A percentile compares a stretch with the other conserved stretches of the same genome.
Conservation (phyloP, 2,888 invertebrate species). For the Andricus quercusramuli region DNA sequence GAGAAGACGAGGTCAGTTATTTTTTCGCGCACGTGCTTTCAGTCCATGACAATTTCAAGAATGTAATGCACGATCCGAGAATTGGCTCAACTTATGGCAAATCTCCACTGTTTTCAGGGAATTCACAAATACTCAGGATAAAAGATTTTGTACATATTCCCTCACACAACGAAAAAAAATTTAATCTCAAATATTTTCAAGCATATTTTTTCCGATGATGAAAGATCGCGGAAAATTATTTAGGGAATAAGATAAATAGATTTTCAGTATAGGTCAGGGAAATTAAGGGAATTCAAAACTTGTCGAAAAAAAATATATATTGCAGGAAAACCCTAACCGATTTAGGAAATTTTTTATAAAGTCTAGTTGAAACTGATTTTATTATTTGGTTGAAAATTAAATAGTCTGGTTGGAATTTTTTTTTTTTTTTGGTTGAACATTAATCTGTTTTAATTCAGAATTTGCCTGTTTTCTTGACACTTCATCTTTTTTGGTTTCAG, state of each 20-base stretch:
- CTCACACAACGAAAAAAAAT: not conserved
- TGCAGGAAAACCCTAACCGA: too few relatives aligned
- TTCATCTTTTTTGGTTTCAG: too few relatives aligned
- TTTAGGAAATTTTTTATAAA: too few relatives aligned
- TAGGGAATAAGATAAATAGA: not conserved
- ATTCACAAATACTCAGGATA: not conserved
- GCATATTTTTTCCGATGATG: too few relatives aligned
- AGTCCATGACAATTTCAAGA: not conserved
- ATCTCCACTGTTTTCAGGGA: not conserved
- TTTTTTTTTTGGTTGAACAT: too few relatives aligned
- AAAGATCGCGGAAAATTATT: not conserved
- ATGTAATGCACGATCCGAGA: not conserved
- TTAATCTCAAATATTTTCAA: not conserved
- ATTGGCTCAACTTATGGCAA: conserved; percentile 2
- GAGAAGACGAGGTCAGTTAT: not conserved
- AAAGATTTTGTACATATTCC: not conserved
- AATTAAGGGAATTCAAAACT: too few relatives aligned
- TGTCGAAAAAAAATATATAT: too few relatives aligned
- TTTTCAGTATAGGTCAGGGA: not conserved
- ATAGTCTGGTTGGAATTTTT: too few relatives aligned
- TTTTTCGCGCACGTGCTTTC: not conserved
- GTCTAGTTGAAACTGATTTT: too few relatives aligned
- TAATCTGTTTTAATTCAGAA: too few relatives aligned
- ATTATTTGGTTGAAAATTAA: too few relatives aligned
- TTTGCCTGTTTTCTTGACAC: too few relatives aligned